Evolutionary conservation across 2,113 vertebrate species (phyloP).

Genomic region (Sylvilagus bachmani): DNA sequence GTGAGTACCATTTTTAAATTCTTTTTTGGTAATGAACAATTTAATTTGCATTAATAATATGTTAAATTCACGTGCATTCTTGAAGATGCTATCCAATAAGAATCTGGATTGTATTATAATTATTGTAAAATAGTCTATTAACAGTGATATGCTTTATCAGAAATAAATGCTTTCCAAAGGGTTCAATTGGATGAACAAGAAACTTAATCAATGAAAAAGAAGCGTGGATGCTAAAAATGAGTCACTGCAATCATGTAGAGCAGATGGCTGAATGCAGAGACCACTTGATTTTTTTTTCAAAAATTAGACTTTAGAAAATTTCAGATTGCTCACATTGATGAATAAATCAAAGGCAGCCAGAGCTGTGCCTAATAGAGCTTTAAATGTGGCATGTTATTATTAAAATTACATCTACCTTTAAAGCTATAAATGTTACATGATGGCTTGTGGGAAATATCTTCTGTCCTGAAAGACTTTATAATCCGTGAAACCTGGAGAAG

Average conservation of each 20-base stretch:
- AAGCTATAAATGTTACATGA: conserved; percentile 78
- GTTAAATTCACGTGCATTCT: conserved; percentile 30
- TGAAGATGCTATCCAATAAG: conserved; percentile 42
- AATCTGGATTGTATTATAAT: conserved; percentile 56
- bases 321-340: conserved; percentile 71
- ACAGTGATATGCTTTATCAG: not conserved
- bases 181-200: conserved; percentile 54
- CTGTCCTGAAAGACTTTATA: conserved; percentile 79
- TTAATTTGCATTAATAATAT: conserved; percentile 27
- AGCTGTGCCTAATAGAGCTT: conserved; percentile 80
- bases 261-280: conserved; percentile 75
- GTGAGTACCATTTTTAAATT: conserved; percentile 89
- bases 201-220: conserved; percentile 71
- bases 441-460: conserved; percentile 66
- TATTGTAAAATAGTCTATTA: conserved; percentile 52
- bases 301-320: conserved; percentile 75
- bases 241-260: conserved; percentile 58
- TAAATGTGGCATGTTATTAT: conserved; percentile 85
- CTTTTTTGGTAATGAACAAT: conserved; percentile 27
- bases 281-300: conserved; percentile 73
- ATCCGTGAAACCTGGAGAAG: conserved; percentile 83
- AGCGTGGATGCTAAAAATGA: conserved; percentile 71
- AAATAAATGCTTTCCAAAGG: conserved; percentile 58
- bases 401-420: conserved; percentile 83
- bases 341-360: conserved; percentile 85